Base-by-base conservation (phyloP, 2,888 invertebrate species). In the Phrixothrix hirtus region DNA sequence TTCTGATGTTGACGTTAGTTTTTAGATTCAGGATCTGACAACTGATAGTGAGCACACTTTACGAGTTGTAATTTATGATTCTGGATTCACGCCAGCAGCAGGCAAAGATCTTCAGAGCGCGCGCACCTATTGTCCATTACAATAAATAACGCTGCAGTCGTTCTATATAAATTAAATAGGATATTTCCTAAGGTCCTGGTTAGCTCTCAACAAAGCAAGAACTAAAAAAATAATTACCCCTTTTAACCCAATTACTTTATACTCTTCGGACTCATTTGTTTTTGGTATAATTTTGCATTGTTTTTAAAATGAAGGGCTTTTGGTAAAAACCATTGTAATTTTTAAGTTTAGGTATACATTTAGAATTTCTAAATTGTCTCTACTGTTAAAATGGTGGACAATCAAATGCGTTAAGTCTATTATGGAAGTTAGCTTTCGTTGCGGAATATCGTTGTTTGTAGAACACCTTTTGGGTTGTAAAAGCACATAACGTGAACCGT, bases 111-210 rank as follows among this genome's bases (percentile, higher is more conserved):
- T 50, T 36, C 39, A 16, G n/a, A 53, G 35, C 32, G 45, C 42
- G 45, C 31, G 44, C 45, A 49, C 49, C 46, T 46, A 45, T 42
- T 50, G 49, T 41, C 53, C 53, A 45, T 53, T 53, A 45, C 46
- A 42, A 53, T 53, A 56, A 56, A 57, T 57, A 55, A 55, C 41
- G 30, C 35, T 21, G 29, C n/a, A 44, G 41, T 42, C 45, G 21
- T 31, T 45, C 27, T 44, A 49, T 49, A 55, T 55, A 49, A 49
- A 49, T 55, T 53, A 48, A 37, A 48, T 26, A 38, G 38, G 32
- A 46, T 38, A 47, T 39, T 47, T 47, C 47, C 39, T 42, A 30
- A 17, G 41, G 16, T n/a, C 13, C 31, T 31, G n/a, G 13, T 26
- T 29, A 11, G 6, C 25, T 34, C 42, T n/a, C 21, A 35, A 29